Evolutionary conservation across 2,888 invertebrate genomes (phyloP).

Genomic region (Poecilobothrus nobilitatus): DNA sequence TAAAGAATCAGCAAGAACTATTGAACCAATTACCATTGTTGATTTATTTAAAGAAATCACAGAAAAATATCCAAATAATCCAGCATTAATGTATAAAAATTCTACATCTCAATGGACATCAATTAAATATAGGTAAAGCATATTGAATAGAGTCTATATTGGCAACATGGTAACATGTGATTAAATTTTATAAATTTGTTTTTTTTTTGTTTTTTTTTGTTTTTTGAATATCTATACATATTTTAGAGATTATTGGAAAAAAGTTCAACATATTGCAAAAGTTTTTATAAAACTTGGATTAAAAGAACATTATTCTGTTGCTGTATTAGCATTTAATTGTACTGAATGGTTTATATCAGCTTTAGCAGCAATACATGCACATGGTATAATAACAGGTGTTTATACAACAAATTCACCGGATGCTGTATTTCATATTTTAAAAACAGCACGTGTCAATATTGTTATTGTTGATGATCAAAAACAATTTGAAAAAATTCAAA

Average conservation of each 20-base stretch:
- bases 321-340: constrained; percentile 83
- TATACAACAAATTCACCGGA: constrained; percentile 87
- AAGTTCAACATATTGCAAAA: constrained; percentile 69
- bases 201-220: neutral
- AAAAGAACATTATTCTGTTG: constrained; percentile 69
- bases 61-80: constrained; percentile 54
- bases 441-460: constrained; percentile 71
- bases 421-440: constrained; percentile 70
- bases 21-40: constrained; percentile 66
- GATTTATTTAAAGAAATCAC: constrained; percentile 58
- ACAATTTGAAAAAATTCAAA: constrained; percentile 75
- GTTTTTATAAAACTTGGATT: constrained; percentile 74
- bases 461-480: constrained; percentile 79
- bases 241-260: constrained; percentile 65
- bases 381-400: constrained; percentile 78
- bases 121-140: constrained; percentile 59
- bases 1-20: constrained; percentile 44
- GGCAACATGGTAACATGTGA: neutral
- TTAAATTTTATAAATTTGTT: too few species aligned
- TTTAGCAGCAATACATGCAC: constrained; percentile 80
- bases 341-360: constrained; percentile 85
- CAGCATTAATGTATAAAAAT: constrained; percentile 60
- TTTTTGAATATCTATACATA: neutral
- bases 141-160: neutral
- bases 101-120: constrained; percentile 49